Evolutionary conservation across 2,888 invertebrate genomes (phyloP), one percentile per base, ranked within the genome.

Genomic region (Chrysina gloriosa): DNA sequence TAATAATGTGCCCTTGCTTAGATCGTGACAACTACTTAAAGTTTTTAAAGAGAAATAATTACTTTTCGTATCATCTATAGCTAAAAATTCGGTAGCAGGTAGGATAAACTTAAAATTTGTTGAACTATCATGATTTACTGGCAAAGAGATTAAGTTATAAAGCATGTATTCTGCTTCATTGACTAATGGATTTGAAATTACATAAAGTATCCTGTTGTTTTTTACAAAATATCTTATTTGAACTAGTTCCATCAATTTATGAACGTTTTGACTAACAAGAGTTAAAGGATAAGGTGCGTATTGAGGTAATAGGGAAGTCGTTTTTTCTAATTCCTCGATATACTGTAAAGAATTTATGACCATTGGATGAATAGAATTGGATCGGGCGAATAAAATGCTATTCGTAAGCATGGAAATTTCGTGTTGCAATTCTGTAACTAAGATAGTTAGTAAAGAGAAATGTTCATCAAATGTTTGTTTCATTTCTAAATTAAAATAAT

Each of bases 131-230:
- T 39, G 36, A 1, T 9, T 2, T 1, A 2, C 11, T 3, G 47
- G 47, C 5, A 63, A 47, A n/a, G 63, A 23, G 2, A 63, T 48
- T 7, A 63, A 2, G 4, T 63, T 45, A 29, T 7, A 63, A 4
- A 63, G 29, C n/a, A n/a, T n/a, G n/a, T 14, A 48, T 25, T 16
- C 14, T 6, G 16, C 29, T 48, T 63, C 47, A n/a, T 23, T 47
- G 9, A 63, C 11, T 47, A 63, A 63, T 21, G 63, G 47, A 45
- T 63, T 63, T 5, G 47, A 45, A 5, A 63, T 47, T 47, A 34
- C 29, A 23, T 45, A 45, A 0, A 63, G 23, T 2, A 63, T 42
- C 3, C n/a, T 7, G 5, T 63, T 47, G 4, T n/a, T 25, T 29
- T 11, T 27, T 2, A 14, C 14, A 58, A 34, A 34, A 9, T 23